phyloP scores from a whole-genome alignment of 1,140 invertebrate genomes.

The Hypothenemus hampei region DNA sequence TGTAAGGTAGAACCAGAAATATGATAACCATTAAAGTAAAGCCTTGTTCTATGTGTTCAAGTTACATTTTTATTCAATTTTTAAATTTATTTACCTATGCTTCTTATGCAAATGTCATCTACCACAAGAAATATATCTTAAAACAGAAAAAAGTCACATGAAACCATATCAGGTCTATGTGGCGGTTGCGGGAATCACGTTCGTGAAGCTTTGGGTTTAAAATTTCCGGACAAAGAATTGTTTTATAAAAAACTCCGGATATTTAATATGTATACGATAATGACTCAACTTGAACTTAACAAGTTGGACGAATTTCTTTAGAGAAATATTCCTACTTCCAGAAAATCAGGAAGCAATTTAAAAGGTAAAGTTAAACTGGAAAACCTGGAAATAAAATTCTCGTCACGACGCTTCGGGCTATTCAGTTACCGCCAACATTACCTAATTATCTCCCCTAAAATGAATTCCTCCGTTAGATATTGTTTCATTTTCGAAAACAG shows the following conservation, averaged over 20 bases:
- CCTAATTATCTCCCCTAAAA: constrained; percentile 5
- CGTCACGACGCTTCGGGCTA: constrained; percentile 3
- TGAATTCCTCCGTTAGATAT: not conserved
- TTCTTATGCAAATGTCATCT: constrained; percentile 15
- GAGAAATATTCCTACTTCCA: constrained; percentile 6
- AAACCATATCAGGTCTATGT: too few relatives aligned
- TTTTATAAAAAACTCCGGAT: too few relatives aligned
- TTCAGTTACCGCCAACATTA: constrained; percentile 6
- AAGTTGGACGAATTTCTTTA: too few relatives aligned
- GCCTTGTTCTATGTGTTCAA: constrained; percentile 23
- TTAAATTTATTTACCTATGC: constrained; percentile 22
- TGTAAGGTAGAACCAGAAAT: constrained; percentile 24
- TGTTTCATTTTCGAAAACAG: not conserved
- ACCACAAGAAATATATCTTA: not conserved
- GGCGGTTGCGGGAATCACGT: too few relatives aligned
- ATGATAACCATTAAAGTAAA: constrained; percentile 23
- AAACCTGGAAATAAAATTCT: constrained; percentile 9
- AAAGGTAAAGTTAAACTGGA: constrained; percentile 9
- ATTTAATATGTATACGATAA: too few relatives aligned
- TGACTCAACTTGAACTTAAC: too few relatives aligned
- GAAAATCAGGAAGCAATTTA: constrained; percentile 7
- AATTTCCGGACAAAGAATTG: too few relatives aligned
- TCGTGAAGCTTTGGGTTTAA: too few relatives aligned
- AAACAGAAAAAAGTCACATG: too few relatives aligned
- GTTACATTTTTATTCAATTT: constrained; percentile 25